Conservation (phyloP, 2,888 invertebrate genomes). For the Drosophila rellima region DNA sequence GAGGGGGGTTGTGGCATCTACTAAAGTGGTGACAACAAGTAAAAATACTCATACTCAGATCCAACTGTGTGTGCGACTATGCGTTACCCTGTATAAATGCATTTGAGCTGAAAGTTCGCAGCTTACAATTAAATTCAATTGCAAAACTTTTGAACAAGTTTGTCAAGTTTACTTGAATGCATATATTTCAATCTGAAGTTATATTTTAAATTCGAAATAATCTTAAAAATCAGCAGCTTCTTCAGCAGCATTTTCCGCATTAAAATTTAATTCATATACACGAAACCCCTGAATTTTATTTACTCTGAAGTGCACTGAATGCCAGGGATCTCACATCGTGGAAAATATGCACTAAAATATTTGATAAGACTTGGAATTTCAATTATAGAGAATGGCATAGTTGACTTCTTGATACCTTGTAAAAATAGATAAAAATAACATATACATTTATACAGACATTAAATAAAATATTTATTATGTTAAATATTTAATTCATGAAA, state of each 20-base stretch:
- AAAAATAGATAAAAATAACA: no score
- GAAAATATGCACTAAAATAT: constrained; percentile 17
- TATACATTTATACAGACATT: background rate
- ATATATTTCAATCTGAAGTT: background rate
- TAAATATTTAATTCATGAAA: background rate
- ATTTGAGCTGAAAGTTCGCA: background rate
- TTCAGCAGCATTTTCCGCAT: background rate
- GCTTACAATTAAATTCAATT: background rate
- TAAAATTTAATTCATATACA: constrained; percentile 5
- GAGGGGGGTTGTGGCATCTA: constrained; percentile 21
- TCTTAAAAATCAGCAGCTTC: background rate
- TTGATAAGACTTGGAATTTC: constrained; percentile 7
- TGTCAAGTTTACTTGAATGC: background rate
- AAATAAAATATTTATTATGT: background rate
- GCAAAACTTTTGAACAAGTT: background rate
- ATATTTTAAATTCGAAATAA: background rate
- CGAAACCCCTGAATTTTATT: constrained; percentile 21
- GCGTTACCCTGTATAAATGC: constrained; percentile 28
- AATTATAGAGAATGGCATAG: background rate
- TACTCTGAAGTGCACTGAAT: constrained; percentile 17
- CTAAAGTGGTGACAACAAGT: constrained; percentile 29
- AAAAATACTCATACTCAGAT: background rate
- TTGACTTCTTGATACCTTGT: background rate
- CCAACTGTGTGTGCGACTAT: background rate
- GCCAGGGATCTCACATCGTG: background rate